Conservation (phyloP, 2,797 vertebrate species). For the Aeoliscus strigatus region DNA sequence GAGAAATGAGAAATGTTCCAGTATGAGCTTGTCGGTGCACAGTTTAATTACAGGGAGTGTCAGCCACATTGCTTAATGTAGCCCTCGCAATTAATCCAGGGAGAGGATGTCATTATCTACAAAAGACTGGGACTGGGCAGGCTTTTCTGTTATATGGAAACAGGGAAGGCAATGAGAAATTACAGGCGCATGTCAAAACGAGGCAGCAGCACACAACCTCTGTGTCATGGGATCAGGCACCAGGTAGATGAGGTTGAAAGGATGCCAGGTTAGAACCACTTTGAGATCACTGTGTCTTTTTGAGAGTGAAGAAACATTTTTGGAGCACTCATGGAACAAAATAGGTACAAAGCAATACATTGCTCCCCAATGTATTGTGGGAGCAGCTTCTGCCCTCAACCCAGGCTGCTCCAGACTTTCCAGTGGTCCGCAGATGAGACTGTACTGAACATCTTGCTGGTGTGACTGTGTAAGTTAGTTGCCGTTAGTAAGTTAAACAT, state of each 20-base stretch:
- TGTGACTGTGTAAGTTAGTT: too few species aligned
- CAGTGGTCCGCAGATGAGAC: too few species aligned
- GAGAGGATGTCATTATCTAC: constrained; percentile 74
- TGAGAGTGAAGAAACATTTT: constrained; percentile 35
- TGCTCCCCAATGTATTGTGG: too few species aligned
- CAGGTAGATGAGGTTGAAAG: too few species aligned
- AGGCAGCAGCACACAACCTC: constrained; percentile 28
- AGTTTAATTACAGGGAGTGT: constrained; percentile 76
- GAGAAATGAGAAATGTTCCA: constrained; percentile 46
- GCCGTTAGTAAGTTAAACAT: too few species aligned
- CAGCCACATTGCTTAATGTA: constrained; percentile 70
- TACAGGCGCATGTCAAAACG: constrained; percentile 36
- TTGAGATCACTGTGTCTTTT: too few species aligned
- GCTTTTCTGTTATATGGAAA: constrained; percentile 41
- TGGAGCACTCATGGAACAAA: constrained; percentile 12
- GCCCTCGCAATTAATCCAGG: constrained; percentile 73
- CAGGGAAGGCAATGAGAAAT: constrained; percentile 29
- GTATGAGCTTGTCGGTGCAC: constrained; percentile 66
- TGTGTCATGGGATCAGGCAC: constrained; percentile 17
- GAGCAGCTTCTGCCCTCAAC: too few species aligned
- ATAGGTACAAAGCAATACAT: too few species aligned
- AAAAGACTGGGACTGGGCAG: constrained; percentile 58
- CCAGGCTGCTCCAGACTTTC: too few species aligned
- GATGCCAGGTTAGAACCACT: too few species aligned
- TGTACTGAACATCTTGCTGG: too few species aligned